phyloP scores from a whole-genome alignment of 2,113 vertebrate genomes.

The Vulpes ferrilata region DNA sequence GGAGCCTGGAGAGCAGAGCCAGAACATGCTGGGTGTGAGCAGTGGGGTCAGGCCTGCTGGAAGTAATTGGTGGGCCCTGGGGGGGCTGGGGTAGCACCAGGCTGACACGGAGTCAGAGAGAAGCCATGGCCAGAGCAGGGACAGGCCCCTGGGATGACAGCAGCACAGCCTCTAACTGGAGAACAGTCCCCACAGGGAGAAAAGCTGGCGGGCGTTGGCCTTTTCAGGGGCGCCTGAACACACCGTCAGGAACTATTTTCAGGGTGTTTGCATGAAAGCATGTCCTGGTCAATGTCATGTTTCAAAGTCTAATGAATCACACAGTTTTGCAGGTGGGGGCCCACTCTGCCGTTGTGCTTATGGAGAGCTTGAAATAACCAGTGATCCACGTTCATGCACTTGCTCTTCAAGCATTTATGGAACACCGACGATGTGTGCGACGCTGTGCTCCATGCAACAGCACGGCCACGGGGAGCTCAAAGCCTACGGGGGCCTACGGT shows the following conservation, averaged over 20 bases:
- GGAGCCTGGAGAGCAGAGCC: not conserved
- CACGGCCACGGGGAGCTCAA: not conserved
- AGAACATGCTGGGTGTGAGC: rapidly evolving
- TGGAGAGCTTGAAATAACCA: not conserved
- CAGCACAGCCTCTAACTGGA: rapidly evolving
- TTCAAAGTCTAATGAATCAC: not conserved
- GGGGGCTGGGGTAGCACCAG: not conserved
- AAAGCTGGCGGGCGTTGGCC: not conserved
- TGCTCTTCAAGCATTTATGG: not conserved
- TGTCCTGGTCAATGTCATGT: not conserved
- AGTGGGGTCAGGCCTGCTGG: not conserved
- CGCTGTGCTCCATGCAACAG: rapidly evolving
- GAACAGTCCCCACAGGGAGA: not conserved
- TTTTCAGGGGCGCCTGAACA: not conserved
- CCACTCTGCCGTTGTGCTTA: not conserved
- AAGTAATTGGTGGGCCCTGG: rapidly evolving
- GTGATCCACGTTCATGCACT: not conserved
- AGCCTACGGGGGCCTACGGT: rapidly evolving
- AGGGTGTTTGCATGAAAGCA: not conserved
- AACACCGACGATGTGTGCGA: not conserved
- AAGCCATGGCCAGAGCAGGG: not conserved
- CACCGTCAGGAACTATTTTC: not conserved
- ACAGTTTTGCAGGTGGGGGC: not conserved
- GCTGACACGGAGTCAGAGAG: not conserved
- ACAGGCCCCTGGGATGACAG: not conserved